Evolutionary conservation across 1,140 invertebrate species (phyloP).

Genomic region (Halyomorpha halys): DNA sequence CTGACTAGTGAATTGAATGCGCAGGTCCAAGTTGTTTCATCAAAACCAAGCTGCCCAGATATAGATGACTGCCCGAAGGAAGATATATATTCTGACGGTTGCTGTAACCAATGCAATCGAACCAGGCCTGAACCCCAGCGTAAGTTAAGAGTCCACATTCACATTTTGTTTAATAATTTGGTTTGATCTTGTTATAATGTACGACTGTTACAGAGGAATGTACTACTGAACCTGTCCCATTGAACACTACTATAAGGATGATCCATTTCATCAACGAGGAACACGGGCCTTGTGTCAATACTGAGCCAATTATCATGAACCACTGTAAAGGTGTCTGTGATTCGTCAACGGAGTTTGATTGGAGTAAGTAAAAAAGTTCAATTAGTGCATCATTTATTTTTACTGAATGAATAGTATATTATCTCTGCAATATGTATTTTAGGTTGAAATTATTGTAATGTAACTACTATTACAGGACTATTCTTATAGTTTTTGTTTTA

Average conservation of each 20-base stretch:
- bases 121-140: constrained; percentile 29
- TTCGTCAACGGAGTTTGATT: constrained; percentile 41
- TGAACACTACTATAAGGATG: constrained; percentile 43
- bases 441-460: too few species aligned
- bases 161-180: constrained; percentile 2
- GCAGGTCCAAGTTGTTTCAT: constrained; percentile 44
- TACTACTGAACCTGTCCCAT: constrained; percentile 40
- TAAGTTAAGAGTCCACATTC: neutral
- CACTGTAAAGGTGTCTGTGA: constrained; percentile 55
- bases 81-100: constrained; percentile 47
- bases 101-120: constrained; percentile 53
- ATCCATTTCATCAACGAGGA: constrained; percentile 37
- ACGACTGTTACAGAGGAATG: constrained; percentile 37
- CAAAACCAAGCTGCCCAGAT: constrained; percentile 47
- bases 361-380: constrained; percentile 15
- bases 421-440: too few species aligned
- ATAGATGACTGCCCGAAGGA: constrained; percentile 45
- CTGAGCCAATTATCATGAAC: constrained; percentile 43
- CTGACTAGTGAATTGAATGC: constrained; percentile 19
- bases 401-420: too few species aligned
- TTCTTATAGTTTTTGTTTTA: neutral
- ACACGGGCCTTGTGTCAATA: constrained; percentile 52
- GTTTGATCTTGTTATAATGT: neutral
- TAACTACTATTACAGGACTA: too few species aligned
- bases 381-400: too few species aligned